Evolutionary conservation across 2,113 vertebrate genomes (phyloP).

Genomic region (Microtus oregoni): DNA sequence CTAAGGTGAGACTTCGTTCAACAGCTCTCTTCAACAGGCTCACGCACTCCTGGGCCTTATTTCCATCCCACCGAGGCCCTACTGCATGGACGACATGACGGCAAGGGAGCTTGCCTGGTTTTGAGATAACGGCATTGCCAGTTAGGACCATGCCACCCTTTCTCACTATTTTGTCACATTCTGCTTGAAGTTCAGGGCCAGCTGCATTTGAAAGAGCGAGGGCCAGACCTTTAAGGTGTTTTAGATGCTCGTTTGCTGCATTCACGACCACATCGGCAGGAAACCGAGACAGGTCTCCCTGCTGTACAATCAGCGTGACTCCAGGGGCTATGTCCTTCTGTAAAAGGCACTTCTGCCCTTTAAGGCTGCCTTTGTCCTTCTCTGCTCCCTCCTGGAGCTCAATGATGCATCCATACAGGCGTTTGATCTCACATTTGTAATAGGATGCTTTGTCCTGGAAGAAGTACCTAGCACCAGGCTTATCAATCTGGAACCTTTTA

Average conservation of each 20-base stretch:
- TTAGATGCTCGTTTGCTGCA: slow-evolving; percentile 83
- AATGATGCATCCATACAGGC: too few relatives aligned
- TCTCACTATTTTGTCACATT: slow-evolving; percentile 83
- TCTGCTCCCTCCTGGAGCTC: too few relatives aligned
- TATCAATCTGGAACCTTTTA: slow-evolving; percentile 80
- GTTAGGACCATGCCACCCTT: slow-evolving; percentile 49
- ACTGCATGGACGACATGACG: slow-evolving; percentile 90
- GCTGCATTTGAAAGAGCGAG: slow-evolving; percentile 85
- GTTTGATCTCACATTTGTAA: too few relatives aligned
- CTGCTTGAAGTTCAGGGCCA: slow-evolving; percentile 88
- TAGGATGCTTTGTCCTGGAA: too few relatives aligned
- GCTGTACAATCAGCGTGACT: too few relatives aligned
- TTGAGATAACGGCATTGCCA: slow-evolving; percentile 81
- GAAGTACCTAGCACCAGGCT: background rate
- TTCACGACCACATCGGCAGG: slow-evolving; percentile 81
- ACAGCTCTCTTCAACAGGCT: too few relatives aligned
- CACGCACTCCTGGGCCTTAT: too few relatives aligned
- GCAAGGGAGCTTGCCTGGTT: slow-evolving; percentile 87
- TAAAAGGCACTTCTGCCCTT: too few relatives aligned
- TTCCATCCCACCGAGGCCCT: slow-evolving; percentile 85
- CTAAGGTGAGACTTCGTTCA: too few relatives aligned
- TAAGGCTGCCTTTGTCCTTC: too few relatives aligned
- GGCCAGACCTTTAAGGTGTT: slow-evolving; percentile 84
- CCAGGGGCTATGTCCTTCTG: too few relatives aligned
- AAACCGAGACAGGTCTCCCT: too few relatives aligned